Conservation (phyloP, 2,888 invertebrate species). For the Dusona sp. region DNA sequence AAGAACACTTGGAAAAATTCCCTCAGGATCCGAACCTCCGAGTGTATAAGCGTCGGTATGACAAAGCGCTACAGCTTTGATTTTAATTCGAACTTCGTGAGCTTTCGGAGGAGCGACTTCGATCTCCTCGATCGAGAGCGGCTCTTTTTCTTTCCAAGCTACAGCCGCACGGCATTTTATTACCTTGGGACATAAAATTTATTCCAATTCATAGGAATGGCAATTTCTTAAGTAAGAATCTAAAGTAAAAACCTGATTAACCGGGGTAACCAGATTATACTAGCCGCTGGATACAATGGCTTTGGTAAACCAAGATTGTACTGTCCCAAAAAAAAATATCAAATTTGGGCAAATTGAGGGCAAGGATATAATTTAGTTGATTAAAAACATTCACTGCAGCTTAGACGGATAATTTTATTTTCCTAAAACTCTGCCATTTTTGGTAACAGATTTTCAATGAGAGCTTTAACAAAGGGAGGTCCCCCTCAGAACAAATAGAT, state of each 20-base stretch:
- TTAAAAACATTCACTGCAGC: not conserved
- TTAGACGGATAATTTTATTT: not conserved
- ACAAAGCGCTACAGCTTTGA: slow-evolving; percentile 93
- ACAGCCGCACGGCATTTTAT: slow-evolving; percentile 98
- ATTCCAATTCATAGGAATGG: slow-evolving; percentile 36
- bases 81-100: slow-evolving; percentile 95
- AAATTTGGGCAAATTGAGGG: not conserved
- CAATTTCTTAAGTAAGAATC: not conserved
- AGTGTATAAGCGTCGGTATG: slow-evolving; percentile 97
- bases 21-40: slow-evolving; percentile 95
- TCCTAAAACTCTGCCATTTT: not conserved
- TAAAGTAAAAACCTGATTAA: too few relatives aligned
- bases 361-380: not conserved
- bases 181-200: slow-evolving; percentile 85
- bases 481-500: not conserved
- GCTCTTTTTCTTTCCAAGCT: slow-evolving; percentile 97
- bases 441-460: not conserved
- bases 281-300: too few relatives aligned
- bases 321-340: not conserved
- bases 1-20: slow-evolving; percentile 95
- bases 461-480: not conserved
- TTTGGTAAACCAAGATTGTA: too few relatives aligned
- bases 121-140: slow-evolving; percentile 95
- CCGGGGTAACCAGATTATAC: too few relatives aligned
- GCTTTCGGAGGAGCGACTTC: slow-evolving; percentile 97